Conservation (phyloP, 2,888 invertebrate species). For the Polyploca ridens region DNA sequence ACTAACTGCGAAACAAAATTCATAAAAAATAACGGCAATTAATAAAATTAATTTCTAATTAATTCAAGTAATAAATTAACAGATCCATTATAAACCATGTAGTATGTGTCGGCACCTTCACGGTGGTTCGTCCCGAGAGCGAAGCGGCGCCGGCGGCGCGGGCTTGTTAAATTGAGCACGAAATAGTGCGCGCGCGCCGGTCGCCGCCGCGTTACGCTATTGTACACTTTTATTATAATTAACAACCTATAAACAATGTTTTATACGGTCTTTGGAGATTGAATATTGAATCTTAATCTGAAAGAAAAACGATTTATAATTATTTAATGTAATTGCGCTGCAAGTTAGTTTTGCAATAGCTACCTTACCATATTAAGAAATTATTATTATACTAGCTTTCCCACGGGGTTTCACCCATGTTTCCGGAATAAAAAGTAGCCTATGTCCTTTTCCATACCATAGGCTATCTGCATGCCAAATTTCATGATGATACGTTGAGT, state of each 20-base stretch:
- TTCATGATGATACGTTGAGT: too few species aligned
- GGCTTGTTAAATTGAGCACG: slow-evolving; percentile 19
- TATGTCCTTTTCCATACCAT: too few species aligned
- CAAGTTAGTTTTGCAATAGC: neutral
- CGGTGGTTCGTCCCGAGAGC: slow-evolving; percentile 7
- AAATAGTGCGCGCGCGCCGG: slow-evolving; percentile 17
- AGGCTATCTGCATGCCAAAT: too few species aligned
- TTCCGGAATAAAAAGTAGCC: too few species aligned
- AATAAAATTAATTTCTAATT: neutral
- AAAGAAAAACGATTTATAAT: neutral
- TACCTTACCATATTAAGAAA: too few species aligned
- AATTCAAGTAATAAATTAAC: neutral
- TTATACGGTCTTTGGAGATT: neutral
- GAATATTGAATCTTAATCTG: neutral
- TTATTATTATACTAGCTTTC: too few species aligned
- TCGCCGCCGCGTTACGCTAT: slow-evolving; percentile 16
- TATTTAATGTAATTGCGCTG: neutral
- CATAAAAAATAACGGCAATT: neutral
- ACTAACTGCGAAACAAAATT: neutral
- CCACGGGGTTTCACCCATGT: too few species aligned
- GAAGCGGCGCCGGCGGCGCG: slow-evolving; percentile 16
- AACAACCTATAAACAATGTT: slow-evolving; percentile 9
- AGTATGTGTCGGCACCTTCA: neutral
- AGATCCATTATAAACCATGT: neutral
- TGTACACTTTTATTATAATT: slow-evolving; percentile 13